Evolutionary conservation across 2,113 vertebrate genomes (phyloP).

Genomic region (Sapajus apella): DNA sequence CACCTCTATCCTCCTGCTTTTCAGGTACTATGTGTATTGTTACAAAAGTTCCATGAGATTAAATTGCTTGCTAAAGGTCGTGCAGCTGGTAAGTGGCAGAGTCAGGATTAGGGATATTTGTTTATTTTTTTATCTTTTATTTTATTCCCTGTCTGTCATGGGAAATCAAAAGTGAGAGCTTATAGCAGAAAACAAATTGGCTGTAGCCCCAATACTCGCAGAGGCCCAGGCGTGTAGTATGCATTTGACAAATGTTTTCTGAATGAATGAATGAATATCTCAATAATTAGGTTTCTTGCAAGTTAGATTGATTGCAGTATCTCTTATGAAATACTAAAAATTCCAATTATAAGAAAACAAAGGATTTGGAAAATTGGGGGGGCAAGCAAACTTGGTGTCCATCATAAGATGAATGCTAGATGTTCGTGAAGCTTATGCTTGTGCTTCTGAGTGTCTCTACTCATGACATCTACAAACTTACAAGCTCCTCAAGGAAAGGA

Average conservation of each 20-base stretch:
- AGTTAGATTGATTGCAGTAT: neutral
- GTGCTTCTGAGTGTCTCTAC: neutral
- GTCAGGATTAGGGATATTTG: neutral
- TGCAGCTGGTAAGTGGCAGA: neutral
- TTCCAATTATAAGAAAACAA: neutral
- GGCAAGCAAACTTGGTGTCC: neutral
- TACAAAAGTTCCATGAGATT: neutral
- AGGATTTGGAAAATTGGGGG: neutral
- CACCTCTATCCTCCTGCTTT: neutral
- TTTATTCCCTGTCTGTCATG: no score
- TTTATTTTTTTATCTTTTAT: neutral
- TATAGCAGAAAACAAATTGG: neutral
- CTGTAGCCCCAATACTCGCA: neutral
- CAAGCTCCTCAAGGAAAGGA: neutral
- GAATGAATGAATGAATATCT: neutral
- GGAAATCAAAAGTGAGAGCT: neutral
- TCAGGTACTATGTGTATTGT: neutral
- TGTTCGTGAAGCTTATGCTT: neutral
- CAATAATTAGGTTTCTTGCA: neutral
- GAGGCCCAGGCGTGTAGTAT: neutral
- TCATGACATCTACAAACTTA: neutral
- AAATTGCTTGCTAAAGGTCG: neutral
- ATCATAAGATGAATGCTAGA: neutral
- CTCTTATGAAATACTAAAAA: conserved; percentile 2
- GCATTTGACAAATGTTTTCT: neutral